A percentile compares a stretch with the other conserved stretches of the same genome.
phyloP scores from a whole-genome alignment of 2,797 vertebrate genomes.

The Micropoecilia bifurca region DNA sequence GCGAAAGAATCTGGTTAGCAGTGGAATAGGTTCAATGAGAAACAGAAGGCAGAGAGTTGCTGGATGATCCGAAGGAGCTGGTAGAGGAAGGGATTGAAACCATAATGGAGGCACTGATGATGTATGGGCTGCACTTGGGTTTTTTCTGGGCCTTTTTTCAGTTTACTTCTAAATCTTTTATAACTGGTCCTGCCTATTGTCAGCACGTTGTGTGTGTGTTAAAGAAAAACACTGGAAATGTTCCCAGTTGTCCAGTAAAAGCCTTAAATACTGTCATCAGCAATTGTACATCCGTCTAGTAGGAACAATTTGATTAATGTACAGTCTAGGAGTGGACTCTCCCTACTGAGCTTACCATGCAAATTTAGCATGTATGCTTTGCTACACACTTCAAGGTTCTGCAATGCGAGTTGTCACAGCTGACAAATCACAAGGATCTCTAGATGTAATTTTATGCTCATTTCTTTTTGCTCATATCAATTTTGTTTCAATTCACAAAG shows the following conservation, averaged over 20 bases:
- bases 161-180: slow-evolving; percentile 45
- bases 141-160: slow-evolving; percentile 39
- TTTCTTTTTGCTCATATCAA: slow-evolving; percentile 22
- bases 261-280: slow-evolving; percentile 60
- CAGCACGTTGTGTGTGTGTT: slow-evolving; percentile 45
- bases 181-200: slow-evolving; percentile 33
- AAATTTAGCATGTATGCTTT: slow-evolving; percentile 15
- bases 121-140: slow-evolving; percentile 29
- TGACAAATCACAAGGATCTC: slow-evolving; percentile 42
- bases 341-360: slow-evolving; percentile 15
- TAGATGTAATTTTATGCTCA: slow-evolving; percentile 35
- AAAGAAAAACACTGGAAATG: slow-evolving; percentile 44
- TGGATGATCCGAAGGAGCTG: slow-evolving; percentile 37
- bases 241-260: slow-evolving; percentile 49
- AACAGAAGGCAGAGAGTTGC: slow-evolving; percentile 60
- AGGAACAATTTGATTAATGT: slow-evolving; percentile 54
- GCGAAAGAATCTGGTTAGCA: slow-evolving; percentile 50
- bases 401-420: slow-evolving; percentile 49
- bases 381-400: slow-evolving; percentile 18
- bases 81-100: slow-evolving; percentile 38
- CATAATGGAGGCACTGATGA: slow-evolving; percentile 45
- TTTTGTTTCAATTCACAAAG: slow-evolving; percentile 16
- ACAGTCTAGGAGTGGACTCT: slow-evolving; percentile 26
- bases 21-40: slow-evolving; percentile 57
- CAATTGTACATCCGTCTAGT: slow-evolving; percentile 37